Base-by-base conservation (phyloP, 2,797 vertebrate species). In the Acanthurus tractus region DNA sequence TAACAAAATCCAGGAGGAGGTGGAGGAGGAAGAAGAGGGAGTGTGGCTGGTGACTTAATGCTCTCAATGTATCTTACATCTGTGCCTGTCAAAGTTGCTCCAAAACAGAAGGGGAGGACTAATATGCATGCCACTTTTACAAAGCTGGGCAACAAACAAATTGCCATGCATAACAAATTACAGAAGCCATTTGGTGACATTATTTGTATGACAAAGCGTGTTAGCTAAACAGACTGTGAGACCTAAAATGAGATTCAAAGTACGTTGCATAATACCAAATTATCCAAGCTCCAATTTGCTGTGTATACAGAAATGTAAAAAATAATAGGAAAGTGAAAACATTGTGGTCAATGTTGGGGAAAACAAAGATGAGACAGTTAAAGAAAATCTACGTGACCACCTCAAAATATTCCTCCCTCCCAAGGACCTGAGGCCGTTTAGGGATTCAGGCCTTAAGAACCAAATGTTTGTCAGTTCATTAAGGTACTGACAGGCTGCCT, bases 181-280 rank as follows among this genome's bases (percentile, higher is more conserved):
- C 73, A 68, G 70, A 66, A 82, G 68, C 68, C 61, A 70, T 84
- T 82, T 68, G 74, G 74, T 63, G 70, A 49, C 52, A 80, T 89
- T 86, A 78, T 89, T 84, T 55, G 66, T 86, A 64, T 86, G 86
- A 87, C 67, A 79, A 86, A 86, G 71, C 63, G 65, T 76, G 76
- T 91, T 87, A 82, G 74, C 54, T 36, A 38, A 74, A 63, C 57
- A 81, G 68, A 81, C 62, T 75, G 55, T 53, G 46, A 63, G 63
- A 76, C 29, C 44, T 58, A 61, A 78, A 81, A 85, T 86, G 67
- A 85, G 54, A 86, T 63, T 77, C 55, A 68, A 79, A 63, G 54
- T 36, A 65, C 52, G 9, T 42, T 66, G 73, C 14, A 1, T 66
- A 68, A 79, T 14, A 20, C 34, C 52, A 75, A 76, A 89, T 85